Percentiles rank a stretch among this genome's conserved stretches.
These are phyloP conservation scores for Tonatia bakeri DNA, from an alignment of 2,113 vertebrate genomes.

Conservation along the genomic window DNA sequence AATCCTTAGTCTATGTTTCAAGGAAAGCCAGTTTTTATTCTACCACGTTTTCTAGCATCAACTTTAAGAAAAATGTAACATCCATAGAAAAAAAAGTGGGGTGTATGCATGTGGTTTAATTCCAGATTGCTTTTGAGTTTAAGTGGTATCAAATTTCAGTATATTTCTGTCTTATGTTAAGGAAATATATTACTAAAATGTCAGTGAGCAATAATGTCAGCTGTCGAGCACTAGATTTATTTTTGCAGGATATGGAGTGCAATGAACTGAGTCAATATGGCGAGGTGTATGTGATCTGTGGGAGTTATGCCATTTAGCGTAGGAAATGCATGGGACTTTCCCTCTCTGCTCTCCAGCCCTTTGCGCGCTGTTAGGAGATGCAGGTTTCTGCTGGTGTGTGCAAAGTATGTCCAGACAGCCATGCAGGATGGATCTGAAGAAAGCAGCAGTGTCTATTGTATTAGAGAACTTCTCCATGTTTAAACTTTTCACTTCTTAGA, in stretches of 20 bases:
- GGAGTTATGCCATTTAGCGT: constrained; percentile 73
- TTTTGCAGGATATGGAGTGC: constrained; percentile 82
- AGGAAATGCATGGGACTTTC: constrained; percentile 75
- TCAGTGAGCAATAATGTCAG: constrained; percentile 77
- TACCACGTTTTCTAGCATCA: constrained; percentile 67
- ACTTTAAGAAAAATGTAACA: constrained; percentile 67
- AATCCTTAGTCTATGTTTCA: constrained; percentile 65
- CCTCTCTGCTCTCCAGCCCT: constrained; percentile 29
- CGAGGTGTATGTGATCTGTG: constrained; percentile 81
- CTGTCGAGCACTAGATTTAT: constrained; percentile 81
- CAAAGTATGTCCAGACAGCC: constrained; percentile 29
- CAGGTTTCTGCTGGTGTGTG: constrained; percentile 57
- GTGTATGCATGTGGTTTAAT: constrained; percentile 74
- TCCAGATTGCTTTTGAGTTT: constrained; percentile 76
- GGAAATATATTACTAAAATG: constrained; percentile 79
- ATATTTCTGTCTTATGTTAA: constrained; percentile 81
- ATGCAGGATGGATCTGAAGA: constrained; percentile 36
- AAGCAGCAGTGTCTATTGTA: constrained; percentile 52
- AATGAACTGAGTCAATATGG: constrained; percentile 82
- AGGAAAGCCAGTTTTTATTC: constrained; percentile 63
- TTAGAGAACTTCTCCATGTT: constrained; percentile 66
- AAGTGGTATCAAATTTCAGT: constrained; percentile 80
- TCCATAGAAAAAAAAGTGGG: constrained; percentile 57
- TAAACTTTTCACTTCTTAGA: constrained; percentile 74
- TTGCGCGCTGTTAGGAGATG: constrained; percentile 55